These are phyloP conservation scores for Coranthus polyacanthus DNA, from an alignment of 2,797 vertebrate species.

Conservation along the genomic window DNA sequence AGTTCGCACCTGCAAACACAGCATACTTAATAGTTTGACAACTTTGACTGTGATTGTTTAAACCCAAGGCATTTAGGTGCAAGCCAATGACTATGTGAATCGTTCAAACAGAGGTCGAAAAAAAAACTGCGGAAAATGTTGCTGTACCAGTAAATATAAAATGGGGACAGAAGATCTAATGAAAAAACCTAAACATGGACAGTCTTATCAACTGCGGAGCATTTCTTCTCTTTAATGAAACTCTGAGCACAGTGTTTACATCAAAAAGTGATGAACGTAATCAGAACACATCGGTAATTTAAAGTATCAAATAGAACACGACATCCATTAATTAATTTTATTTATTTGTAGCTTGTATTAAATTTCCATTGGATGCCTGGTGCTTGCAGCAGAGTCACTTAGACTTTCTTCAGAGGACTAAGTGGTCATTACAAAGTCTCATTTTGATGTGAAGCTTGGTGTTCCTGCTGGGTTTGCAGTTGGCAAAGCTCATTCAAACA, in stretches of 20 bases:
- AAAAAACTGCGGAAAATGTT: too few species aligned
- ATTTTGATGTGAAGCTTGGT: constrained; percentile 51
- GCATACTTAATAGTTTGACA: not conserved
- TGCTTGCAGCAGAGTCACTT: constrained; percentile 34
- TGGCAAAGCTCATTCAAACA: constrained; percentile 63
- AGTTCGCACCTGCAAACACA: not conserved
- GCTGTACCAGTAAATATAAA: too few species aligned
- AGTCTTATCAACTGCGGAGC: too few species aligned
- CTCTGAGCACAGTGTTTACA: not conserved
- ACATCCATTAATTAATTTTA: constrained; percentile 3
- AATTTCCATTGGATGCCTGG: constrained; percentile 12
- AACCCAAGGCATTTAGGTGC: not conserved
- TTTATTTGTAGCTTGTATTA: constrained; percentile 7
- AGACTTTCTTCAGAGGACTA: constrained; percentile 41
- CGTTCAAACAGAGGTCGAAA: too few species aligned
- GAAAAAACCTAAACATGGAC: too few species aligned
- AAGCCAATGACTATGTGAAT: too few species aligned
- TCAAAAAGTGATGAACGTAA: constrained; percentile 12
- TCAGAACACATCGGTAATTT: constrained; percentile 23
- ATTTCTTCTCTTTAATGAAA: too few species aligned
- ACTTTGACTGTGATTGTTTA: not conserved
- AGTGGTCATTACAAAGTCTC: constrained; percentile 62
- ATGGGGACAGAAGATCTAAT: too few species aligned
- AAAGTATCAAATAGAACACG: constrained; percentile 8
- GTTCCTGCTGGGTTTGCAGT: constrained; percentile 62